Evolutionary conservation across 2,113 vertebrate species (phyloP).

Genomic region (Capricornis sumatraensis): DNA sequence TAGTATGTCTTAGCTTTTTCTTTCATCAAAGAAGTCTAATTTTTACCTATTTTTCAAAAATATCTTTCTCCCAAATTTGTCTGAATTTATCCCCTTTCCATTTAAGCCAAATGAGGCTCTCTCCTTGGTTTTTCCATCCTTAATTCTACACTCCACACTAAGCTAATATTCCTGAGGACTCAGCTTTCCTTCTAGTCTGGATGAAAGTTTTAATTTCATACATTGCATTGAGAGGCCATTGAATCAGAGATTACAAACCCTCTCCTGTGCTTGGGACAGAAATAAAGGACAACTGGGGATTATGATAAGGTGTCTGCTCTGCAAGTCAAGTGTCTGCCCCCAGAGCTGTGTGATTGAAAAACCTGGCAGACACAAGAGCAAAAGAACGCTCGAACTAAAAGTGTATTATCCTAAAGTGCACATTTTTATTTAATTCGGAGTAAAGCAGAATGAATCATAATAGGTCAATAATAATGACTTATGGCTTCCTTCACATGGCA

Average conservation of each 20-base stretch:
- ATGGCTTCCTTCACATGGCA: conserved; percentile 84
- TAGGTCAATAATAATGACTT: conserved; percentile 85
- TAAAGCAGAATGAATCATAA: conserved; percentile 82
- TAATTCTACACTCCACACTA: neutral
- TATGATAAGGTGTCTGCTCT: neutral
- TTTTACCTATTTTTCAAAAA: neutral
- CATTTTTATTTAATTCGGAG: conserved; percentile 85
- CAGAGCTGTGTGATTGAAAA: conserved; percentile 3
- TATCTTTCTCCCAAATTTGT: neutral
- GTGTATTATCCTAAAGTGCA: conserved; percentile 78
- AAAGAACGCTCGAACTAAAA: conserved; percentile 77
- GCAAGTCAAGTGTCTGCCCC: conserved; percentile 13
- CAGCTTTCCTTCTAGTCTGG: neutral
- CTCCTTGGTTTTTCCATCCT: neutral
- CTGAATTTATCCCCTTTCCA: neutral
- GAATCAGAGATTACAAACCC: neutral
- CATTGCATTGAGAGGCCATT: neutral
- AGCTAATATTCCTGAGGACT: neutral
- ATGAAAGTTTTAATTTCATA: conserved; percentile 3
- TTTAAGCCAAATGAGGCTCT: neutral
- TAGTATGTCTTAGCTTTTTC: neutral
- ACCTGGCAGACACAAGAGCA: conserved; percentile 49
- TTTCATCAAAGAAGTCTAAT: neutral
- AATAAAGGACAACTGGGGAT: conserved; percentile 14
- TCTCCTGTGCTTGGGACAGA: conserved; percentile 33